A percentile compares a stretch with the other conserved stretches of the same genome.
Conservation (phyloP, 2,113 vertebrate species). For the Heteronetta atricapilla region DNA sequence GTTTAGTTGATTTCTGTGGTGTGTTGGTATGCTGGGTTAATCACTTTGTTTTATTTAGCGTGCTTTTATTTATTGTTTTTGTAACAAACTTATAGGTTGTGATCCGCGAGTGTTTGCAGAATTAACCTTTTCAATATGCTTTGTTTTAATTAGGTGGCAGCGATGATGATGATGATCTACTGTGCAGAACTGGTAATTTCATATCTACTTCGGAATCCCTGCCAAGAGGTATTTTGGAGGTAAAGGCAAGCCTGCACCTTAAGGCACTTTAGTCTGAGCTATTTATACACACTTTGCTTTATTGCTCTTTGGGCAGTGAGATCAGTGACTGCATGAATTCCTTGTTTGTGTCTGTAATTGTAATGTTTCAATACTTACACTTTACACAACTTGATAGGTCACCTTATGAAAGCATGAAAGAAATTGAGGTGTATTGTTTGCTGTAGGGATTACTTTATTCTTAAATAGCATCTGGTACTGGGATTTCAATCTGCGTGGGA, state of each 20-base stretch:
- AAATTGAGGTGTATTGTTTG: not conserved
- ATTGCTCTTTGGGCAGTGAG: not conserved
- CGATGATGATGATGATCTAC: constrained; percentile 81
- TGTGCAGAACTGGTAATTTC: constrained; percentile 89
- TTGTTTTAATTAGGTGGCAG: constrained; percentile 73
- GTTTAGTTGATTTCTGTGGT: not conserved
- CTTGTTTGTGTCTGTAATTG: not conserved
- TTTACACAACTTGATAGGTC: not conserved
- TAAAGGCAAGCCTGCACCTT: constrained; percentile 58
- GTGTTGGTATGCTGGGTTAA: not conserved
- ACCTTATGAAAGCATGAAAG: accelerated
- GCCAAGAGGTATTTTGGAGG: constrained; percentile 87
- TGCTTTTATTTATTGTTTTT: not conserved
- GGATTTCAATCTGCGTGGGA: not conserved
- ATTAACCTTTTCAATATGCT: not conserved
- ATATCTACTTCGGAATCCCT: constrained; percentile 81
- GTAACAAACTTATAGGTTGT: not conserved
- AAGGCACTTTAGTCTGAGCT: not conserved
- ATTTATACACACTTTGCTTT: not conserved
- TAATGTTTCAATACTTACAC: not conserved
- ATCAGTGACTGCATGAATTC: not conserved
- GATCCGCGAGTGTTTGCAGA: not conserved
- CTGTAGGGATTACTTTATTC: not conserved
- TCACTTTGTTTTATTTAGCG: not conserved
- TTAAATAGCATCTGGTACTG: not conserved